Conservation (phyloP, 1,140 invertebrate genomes). For the Vanessa tameamea region DNA sequence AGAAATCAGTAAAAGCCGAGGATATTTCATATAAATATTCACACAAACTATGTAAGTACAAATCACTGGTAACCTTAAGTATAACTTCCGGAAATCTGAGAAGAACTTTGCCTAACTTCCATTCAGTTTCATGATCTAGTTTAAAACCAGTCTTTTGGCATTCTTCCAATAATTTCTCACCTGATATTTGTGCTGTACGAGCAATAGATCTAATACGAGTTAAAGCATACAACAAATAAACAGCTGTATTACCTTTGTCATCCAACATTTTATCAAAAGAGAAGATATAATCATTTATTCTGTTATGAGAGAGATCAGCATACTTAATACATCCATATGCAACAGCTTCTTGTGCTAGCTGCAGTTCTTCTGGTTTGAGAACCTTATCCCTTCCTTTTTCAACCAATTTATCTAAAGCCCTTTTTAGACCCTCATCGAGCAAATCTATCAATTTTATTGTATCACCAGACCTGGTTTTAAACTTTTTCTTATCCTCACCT, state of each 20-base stretch:
- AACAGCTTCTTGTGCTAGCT: slow-evolving; percentile 92
- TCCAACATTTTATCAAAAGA: slow-evolving; percentile 99
- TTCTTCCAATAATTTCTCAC: slow-evolving; percentile 80
- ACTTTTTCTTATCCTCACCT: slow-evolving; percentile 99
- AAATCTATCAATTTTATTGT: slow-evolving; percentile 94
- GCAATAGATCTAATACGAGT: slow-evolving; percentile 97
- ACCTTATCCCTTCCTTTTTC: slow-evolving; percentile 96
- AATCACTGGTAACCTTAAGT: slow-evolving; percentile 89
- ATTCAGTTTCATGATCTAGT: slow-evolving; percentile 95
- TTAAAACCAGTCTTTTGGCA: slow-evolving; percentile 82
- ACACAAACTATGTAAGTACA: slow-evolving; percentile 94
- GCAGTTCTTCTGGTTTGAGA: slow-evolving; percentile 91
- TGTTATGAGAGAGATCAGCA: slow-evolving; percentile 96
- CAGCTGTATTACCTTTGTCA: slow-evolving; percentile 99
- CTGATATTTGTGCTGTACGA: slow-evolving; percentile 85
- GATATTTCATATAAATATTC: slow-evolving; percentile 98
- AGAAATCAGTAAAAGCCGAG: slow-evolving; percentile 97
- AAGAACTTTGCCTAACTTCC: slow-evolving; percentile 95
- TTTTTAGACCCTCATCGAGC: slow-evolving; percentile 95
- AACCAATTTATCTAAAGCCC: slow-evolving; percentile 91
- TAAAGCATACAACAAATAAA: slow-evolving; percentile 97
- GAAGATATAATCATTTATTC: slow-evolving; percentile 97
- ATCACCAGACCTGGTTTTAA: slow-evolving; percentile 99
- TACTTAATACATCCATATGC: slow-evolving; percentile 99
- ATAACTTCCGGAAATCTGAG: slow-evolving; percentile 94